Base-by-base conservation (phyloP, 2,113 vertebrate genomes). In the Onychorhynchus coronatus region DNA sequence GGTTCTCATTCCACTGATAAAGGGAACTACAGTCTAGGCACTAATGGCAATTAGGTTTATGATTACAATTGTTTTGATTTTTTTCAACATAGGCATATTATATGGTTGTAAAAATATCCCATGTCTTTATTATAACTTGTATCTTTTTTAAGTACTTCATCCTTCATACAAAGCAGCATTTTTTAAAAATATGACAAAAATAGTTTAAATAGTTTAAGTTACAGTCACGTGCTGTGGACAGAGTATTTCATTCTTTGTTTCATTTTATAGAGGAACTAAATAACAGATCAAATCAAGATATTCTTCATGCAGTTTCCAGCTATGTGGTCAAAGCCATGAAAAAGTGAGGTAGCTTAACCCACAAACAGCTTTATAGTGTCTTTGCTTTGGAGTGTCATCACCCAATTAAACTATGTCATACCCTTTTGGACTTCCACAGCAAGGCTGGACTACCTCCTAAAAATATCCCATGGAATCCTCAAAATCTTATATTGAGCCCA, bases 201-300 rank as follows among this genome's bases (percentile, higher is more conserved):
- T 12, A 85, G 61, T 96, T 83, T 75, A 79, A 93, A 89, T 89
- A n/a, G 52, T 8, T 56, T 63, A 74, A 71, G 67, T 93, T 85
- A 93, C 71, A 90, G 39, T 58, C 46, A 81, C 27, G 44, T 88
- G 47, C 65, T 84, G 25, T 58, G 70, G 50, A 90, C 24, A 94
- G 61, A 84, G 53, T 88, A 62, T 91, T 41, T 35, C 91, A 91
- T 71, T 70, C 86, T 93, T 93, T 67, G 78, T 94, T 93, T 85
- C 86, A 63, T 85, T 68, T 96, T 80, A 91, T 39, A 88, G 35
- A 91, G 67, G 75, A 97, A 76, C 68, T 20, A 90, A 91, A 56
- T 89, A 83, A 93, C 39, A 95, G 82, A 88, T 78, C 41, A 93
- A 53, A 88, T 70, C n/a, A 95, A 79, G 68, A 85, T 47, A 89